Evolutionary conservation across 2,888 invertebrate genomes (phyloP), one percentile per base, ranked within the genome.

Genomic region (Eretmocerus hayati): DNA sequence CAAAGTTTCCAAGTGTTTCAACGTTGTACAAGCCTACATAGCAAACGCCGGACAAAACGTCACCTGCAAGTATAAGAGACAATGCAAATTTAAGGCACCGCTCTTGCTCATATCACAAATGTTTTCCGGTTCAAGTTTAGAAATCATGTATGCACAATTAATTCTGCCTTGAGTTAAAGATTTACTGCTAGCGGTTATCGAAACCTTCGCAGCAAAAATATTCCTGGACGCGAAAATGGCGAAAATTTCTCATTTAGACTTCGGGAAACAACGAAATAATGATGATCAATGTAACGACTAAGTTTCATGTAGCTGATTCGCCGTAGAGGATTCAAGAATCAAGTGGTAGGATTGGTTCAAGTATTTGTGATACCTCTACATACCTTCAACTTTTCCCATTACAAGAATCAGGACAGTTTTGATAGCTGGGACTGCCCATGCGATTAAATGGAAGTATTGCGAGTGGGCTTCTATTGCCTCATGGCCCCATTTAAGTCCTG

Each of bases 401-500:
- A 94, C 94, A 56, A 95, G 77, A 62, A 95, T 90, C 49, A 90
- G 90, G 69, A 96, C 94, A 42, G 95, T 95, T 73, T 94, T 91
- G 50, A 94, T 80, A 47, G 95, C 95, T 42, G 96, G 95, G 42
- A 95, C 87, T 46, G 93, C 93, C 96, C 96, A 96, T n/a, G 95
- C 95, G 48, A 90, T 90, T 62, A 95, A 79, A 79, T 96, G 96
- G 72, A 96, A 96, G 72, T 94, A 92, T 73, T 94, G 92, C 11
- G 94, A 93, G 74, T 95, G 91, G 45, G 92, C 90, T 75, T 94
- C 94, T 65, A 96, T 95, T 31, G 95, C 95, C 77, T 96, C 96
- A 72, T 94, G 93, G 37, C 94, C 94, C 95, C 95, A 96, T 75
- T 95, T 95, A 50, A 95, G 79, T 26, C 94, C 94, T 52, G 95